Evolutionary conservation across 2,113 vertebrate species (phyloP), one percentile per base, ranked within the genome.

Genomic region (Baryphthengus martii): DNA sequence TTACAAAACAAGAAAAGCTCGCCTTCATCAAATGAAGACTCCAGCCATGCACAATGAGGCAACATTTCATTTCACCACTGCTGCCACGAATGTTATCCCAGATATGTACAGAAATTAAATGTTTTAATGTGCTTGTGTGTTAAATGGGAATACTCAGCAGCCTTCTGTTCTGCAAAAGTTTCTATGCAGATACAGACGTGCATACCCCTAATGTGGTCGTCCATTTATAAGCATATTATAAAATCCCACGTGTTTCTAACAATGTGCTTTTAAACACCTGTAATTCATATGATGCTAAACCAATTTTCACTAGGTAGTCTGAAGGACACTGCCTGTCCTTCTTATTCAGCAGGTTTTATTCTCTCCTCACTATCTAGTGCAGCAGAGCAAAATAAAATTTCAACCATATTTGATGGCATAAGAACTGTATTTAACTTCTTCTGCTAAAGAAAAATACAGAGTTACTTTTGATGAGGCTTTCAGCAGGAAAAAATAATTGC

Each of bases 231-330:
- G 44, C 4, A 15, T 18, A 55, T n/a, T 77, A 52, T 58, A 85
- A 81, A 90, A 61, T 50, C 65, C 47, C 62, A 52, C 2, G 17
- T 70, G 40, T 63, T 73, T 71, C 73, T 87, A 4, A 85, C 49
- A 89, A 16, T 28, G n/a, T 75, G 26, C 49, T 91, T 89, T 91
- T 68, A 83, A 85, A 93, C 23, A 47, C 77, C 52, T 82, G 47
- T 25, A 76, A 74, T n/a, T 82, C 45, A 53, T 19, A 68, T 0
- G 2, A 85, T 44, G 59, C 49, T 19, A 80, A 92, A 29, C 7
- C 10, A 80, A 42, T 76, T 88, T 85, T 80, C 50, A 82, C 31
- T 59, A 24, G 3, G 37, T 26, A 79, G 13, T 50, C 2, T 6
- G 59, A 93, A 73, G 25, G 15, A 75, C 1, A 18, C 9, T 33